These are phyloP conservation scores for Drosophila tani DNA, from an alignment of 1,140 invertebrate species.

Conservation along the genomic window DNA sequence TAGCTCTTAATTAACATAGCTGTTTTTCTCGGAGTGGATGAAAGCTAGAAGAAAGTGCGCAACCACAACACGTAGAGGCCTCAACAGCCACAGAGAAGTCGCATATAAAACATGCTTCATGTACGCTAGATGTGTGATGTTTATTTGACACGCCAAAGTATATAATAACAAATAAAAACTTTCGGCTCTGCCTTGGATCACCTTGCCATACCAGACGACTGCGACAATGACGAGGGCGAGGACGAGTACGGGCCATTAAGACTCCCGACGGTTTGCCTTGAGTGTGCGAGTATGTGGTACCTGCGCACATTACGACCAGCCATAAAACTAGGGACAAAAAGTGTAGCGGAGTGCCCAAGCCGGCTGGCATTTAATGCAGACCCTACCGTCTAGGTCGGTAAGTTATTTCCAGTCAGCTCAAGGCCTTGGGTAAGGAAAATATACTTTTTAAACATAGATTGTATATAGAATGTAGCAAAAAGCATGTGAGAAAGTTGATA, in stretches of 20 bases:
- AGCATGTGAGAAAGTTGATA: not conserved
- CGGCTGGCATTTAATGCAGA: constrained; percentile 18
- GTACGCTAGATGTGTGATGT: constrained; percentile 80
- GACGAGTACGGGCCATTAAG: constrained; percentile 78
- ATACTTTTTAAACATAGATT: constrained; percentile 35
- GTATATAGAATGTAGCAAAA: constrained; percentile 18
- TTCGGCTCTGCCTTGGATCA: constrained; percentile 61
- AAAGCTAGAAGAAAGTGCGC: constrained; percentile 55
- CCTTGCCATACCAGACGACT: constrained; percentile 39
- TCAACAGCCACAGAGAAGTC: constrained; percentile 39
- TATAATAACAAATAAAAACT: constrained; percentile 84
- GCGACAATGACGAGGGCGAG: constrained; percentile 31
- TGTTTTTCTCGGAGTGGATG: not conserved
- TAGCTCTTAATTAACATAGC: not conserved
- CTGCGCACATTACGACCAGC: constrained; percentile 63
- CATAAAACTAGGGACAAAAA: constrained; percentile 69
- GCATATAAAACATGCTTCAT: constrained; percentile 82
- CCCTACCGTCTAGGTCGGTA: constrained; percentile 24
- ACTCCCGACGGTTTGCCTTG: constrained; percentile 55
- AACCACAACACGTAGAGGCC: constrained; percentile 72
- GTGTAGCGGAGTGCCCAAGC: constrained; percentile 14
- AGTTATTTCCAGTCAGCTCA: constrained; percentile 61
- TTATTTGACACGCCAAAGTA: constrained; percentile 83
- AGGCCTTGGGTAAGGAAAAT: constrained; percentile 59
- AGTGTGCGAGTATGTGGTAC: constrained; percentile 48